Conservation (phyloP, 2,888 invertebrate species). For the Cheilosia pagana region DNA sequence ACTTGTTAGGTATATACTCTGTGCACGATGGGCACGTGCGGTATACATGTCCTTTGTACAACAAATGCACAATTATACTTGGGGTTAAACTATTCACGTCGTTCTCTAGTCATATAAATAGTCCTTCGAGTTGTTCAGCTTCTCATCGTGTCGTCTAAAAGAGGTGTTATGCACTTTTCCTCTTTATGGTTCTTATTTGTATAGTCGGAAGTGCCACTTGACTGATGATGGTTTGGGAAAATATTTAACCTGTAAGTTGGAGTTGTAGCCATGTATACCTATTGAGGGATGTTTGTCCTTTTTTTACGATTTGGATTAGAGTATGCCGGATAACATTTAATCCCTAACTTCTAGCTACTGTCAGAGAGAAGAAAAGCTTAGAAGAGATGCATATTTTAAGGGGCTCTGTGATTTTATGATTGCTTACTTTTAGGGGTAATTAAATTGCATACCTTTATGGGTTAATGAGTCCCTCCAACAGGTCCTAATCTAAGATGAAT, state of each 20-base stretch:
- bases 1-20: slow-evolving; percentile 10
- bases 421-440: no score
- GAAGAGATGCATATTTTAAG: no score
- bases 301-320: slow-evolving; percentile 4
- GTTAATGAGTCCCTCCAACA: no score
- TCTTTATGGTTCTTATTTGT: slow-evolving; percentile 1
- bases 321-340: neutral
- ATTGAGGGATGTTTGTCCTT: neutral
- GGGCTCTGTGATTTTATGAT: no score
- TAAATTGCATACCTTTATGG: no score
- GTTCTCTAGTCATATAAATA: neutral
- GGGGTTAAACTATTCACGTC: slow-evolving; percentile 30
- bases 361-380: no score
- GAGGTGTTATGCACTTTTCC: slow-evolving; percentile 25
- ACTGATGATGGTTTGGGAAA: slow-evolving; percentile 16
- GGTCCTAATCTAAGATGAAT: no score
- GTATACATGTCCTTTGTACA: slow-evolving; percentile 4
- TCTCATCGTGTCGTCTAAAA: neutral
- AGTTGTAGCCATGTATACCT: neutral
- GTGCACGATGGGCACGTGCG: neutral
- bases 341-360: neutral
- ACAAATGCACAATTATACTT: slow-evolving; percentile 38
- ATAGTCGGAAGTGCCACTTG: slow-evolving; percentile 11
- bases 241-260: slow-evolving; percentile 17
- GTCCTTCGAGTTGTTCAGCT: neutral